These are phyloP conservation scores for Cheirogaleus major DNA, from an alignment of 2,797 vertebrate species.

Conservation along the genomic window DNA sequence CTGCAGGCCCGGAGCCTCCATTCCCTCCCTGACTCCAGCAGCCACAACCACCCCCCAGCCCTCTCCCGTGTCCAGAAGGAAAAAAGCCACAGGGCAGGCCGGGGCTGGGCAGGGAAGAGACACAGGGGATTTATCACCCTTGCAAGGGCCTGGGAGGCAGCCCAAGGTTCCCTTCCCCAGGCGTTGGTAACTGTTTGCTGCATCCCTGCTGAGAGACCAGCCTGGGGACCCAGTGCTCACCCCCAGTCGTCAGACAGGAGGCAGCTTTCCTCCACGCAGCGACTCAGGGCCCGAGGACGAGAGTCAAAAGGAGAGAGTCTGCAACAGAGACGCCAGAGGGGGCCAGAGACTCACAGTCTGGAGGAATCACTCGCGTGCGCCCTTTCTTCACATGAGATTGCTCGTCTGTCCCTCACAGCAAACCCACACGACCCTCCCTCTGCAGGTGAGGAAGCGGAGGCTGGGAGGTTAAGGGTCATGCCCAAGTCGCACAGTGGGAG, in stretches of 20 bases:
- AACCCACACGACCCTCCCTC: not conserved
- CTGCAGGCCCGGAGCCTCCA: not conserved
- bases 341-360: not conserved
- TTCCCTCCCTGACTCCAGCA: not conserved
- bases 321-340: not conserved
- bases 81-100: not conserved
- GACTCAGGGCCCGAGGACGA: accelerated
- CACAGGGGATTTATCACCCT: accelerated
- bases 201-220: accelerated
- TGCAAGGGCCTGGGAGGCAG: accelerated
- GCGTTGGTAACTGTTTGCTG: accelerated
- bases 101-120: accelerated
- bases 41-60: accelerated
- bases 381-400: not conserved
- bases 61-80: accelerated
- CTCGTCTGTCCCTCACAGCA: not conserved
- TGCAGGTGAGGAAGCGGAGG: not conserved
- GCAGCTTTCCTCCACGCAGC: too few species aligned
- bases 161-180: too few species aligned
- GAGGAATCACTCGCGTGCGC: not conserved
- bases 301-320: not conserved
- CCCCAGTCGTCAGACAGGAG: too few species aligned
- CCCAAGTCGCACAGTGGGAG: not conserved
- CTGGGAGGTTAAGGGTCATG: too few species aligned
- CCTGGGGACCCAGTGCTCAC: too few species aligned